Percentiles rank a stretch among this genome's conserved stretches.
phyloP scores from a whole-genome alignment of 2,113 vertebrate genomes.

The Sardina pilchardus region DNA sequence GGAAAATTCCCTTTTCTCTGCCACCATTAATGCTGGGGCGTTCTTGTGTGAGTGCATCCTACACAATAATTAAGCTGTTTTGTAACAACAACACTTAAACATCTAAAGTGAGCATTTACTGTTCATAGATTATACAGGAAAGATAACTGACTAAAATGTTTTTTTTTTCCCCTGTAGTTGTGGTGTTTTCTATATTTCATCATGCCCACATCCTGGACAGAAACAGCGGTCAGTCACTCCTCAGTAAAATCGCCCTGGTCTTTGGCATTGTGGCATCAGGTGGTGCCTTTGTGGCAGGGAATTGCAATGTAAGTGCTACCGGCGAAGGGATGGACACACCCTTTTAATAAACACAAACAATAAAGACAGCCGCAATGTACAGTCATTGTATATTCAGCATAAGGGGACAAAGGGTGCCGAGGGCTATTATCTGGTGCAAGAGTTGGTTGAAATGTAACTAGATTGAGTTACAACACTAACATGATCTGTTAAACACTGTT shows the following conservation, averaged over 20 bases:
- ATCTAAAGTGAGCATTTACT: neutral
- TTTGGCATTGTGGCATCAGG: conserved; percentile 62
- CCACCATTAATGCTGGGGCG: conserved; percentile 67
- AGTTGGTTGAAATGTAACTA: neutral
- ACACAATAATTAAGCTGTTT: neutral
- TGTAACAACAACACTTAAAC: neutral
- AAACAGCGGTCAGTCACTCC: conserved; percentile 49
- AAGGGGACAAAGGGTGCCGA: neutral
- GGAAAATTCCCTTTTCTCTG: conserved; percentile 73
- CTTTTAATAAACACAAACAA: neutral
- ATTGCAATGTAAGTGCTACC: conserved; percentile 72
- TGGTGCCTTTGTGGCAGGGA: conserved; percentile 71
- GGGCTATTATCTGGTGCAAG: neutral
- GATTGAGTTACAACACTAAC: neutral
- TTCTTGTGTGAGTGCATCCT: conserved; percentile 71
- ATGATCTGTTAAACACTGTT: too few relatives aligned
- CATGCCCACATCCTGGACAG: conserved; percentile 74
- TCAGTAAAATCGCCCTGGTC: conserved; percentile 63
- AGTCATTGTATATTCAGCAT: neutral
- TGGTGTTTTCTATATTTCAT: conserved; percentile 71
- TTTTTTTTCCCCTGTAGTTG: conserved; percentile 57
- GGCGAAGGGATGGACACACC: neutral
- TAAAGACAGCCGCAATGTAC: neutral
- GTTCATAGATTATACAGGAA: neutral
- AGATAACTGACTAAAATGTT: neutral